Base-by-base conservation (phyloP, 2,113 vertebrate genomes). In the Gymnocephalus cernua region DNA sequence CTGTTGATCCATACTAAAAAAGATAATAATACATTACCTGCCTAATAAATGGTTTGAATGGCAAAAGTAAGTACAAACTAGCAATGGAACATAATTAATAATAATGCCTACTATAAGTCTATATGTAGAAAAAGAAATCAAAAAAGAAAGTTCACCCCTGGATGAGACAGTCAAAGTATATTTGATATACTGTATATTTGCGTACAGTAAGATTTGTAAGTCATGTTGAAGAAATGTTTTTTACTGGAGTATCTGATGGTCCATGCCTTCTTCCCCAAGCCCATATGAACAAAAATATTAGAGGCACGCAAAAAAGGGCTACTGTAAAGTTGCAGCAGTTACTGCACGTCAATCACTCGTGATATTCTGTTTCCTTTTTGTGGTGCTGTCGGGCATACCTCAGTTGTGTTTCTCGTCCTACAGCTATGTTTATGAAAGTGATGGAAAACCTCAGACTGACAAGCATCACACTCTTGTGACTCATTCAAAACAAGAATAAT, bases 171-270 rank as follows among this genome's bases (percentile, higher is more conserved):
- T 23, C 53, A 54, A 54, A 54, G 3, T 21, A 51, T 21, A 8
- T 35, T 35, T 35, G 35, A 6, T 35, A 35, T 35, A 38, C 2
- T 2, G 8, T 38, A 38, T 38, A 38, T 38, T 41, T 41, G 38
- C 10, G 38, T 41, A 41, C 21, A 44, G 35, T 35, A 44, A 63
- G 35, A 14, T 41, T 5, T 41, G 59, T n/a, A 4, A 12, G 19
- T 38, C 58, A 38, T 38, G 35, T 38, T 38, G 14, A 27, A 4
- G 25, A 13, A 0, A 69, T 19, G 8, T 50, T 18, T 50, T 56
- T 41, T 32, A 50, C 13, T 74, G 29, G 6, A 51, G 73, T 29
- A 44, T 75, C 27, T 74, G 29, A 61, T 61, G 45, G 21, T 27
- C 47, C 14, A 47, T 47, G 32, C 35, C 48, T 58, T 48, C 25